These are phyloP conservation scores for Entomyzon cyanotis DNA, from an alignment of 2,113 vertebrate genomes.

Conservation along the genomic window DNA sequence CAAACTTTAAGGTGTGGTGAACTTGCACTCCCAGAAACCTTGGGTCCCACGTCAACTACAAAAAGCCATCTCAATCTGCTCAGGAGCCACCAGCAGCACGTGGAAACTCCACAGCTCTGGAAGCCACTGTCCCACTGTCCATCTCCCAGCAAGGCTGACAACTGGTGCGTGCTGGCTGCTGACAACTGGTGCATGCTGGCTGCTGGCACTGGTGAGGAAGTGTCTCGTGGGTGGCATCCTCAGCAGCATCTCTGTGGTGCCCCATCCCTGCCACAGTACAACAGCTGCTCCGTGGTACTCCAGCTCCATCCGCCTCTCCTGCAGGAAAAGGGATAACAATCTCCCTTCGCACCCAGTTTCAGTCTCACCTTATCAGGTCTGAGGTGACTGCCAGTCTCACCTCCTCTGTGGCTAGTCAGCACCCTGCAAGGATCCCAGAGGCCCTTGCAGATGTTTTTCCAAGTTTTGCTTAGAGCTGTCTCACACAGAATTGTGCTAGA, in stretches of 20 bases:
- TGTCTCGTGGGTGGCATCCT: background rate
- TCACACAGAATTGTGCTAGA: rapidly evolving
- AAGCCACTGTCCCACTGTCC: background rate
- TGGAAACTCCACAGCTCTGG: background rate
- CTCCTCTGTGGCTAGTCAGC: rapidly evolving
- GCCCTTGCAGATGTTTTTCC: background rate
- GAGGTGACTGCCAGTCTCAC: background rate
- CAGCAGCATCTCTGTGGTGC: background rate
- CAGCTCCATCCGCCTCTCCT: background rate
- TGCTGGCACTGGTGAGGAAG: background rate
- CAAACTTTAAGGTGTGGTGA: background rate
- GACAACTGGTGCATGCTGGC: background rate
- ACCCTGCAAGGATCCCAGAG: background rate
- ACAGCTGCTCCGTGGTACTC: rapidly evolving
- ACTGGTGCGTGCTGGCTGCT: background rate
- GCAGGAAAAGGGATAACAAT: background rate
- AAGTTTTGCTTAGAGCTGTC: background rate
- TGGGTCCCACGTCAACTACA: background rate
- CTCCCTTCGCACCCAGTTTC: background rate
- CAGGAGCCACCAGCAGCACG: background rate
- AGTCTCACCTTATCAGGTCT: background rate
- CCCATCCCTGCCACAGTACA: background rate
- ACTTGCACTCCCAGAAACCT: background rate
- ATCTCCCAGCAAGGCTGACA: background rate
- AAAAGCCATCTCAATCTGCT: rapidly evolving